Evolutionary conservation across 2,113 vertebrate species (phyloP).

Genomic region (Corythornis cristatus): DNA sequence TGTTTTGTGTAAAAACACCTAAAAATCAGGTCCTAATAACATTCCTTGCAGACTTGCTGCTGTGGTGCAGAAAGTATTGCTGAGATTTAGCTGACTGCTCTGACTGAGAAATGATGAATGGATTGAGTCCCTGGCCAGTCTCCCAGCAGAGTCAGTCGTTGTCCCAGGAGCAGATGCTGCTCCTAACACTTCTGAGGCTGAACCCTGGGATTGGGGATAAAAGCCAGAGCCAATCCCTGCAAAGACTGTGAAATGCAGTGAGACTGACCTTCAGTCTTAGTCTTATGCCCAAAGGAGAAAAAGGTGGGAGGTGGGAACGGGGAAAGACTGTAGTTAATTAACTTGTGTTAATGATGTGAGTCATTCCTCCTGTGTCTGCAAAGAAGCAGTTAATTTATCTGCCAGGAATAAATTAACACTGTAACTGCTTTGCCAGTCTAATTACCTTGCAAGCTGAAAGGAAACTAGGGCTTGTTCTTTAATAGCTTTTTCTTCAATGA

Average conservation of each 20-base stretch:
- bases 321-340: background rate
- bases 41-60: background rate
- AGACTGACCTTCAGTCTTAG: background rate
- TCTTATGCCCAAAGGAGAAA: background rate
- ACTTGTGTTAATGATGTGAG: slow-evolving; percentile 19
- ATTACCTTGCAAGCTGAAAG: slow-evolving; percentile 38
- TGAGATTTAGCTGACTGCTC: background rate
- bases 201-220: background rate
- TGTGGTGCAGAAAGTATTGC: background rate
- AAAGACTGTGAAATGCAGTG: background rate
- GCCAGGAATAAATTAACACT: slow-evolving; percentile 59
- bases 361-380: slow-evolving; percentile 43
- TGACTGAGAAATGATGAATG: background rate
- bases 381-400: slow-evolving; percentile 40
- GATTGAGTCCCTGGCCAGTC: background rate
- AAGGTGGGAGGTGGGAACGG: background rate
- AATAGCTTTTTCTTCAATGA: slow-evolving; percentile 36
- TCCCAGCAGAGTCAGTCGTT: background rate
- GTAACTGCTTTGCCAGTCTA: slow-evolving; percentile 33
- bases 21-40: slow-evolving; percentile 11
- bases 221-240: background rate
- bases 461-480: slow-evolving; percentile 44
- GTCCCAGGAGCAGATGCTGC: accelerated
- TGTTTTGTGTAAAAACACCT: slow-evolving; percentile 63
- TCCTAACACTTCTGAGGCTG: background rate